Base-by-base conservation (phyloP, 1,140 invertebrate species). In the Zophobas atratus region DNA sequence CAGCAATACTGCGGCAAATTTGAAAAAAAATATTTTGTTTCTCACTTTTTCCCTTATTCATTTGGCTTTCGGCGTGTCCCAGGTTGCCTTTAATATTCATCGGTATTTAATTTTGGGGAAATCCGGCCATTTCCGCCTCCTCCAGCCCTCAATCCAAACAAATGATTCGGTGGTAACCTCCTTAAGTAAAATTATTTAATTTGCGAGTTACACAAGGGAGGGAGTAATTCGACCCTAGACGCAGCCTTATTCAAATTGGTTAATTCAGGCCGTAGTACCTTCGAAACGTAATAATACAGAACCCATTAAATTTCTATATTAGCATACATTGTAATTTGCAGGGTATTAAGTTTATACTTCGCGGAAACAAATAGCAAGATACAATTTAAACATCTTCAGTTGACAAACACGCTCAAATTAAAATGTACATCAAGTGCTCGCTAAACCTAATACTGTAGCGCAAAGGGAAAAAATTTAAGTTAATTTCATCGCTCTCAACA, bases 281-380 rank as follows among this genome's bases (percentile, higher is more conserved):
- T 83, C 79, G 81, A 83, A 83, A 84, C 80, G 81, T 80, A 81
- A 83, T 84, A 84, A 83, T 83, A 81, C 78, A 71, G 80, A 84
- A 83, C 82, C 83, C 82, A 84, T 85, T 85, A 83, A 82, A 81
- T 85, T 83, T 83, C 80, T 81, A 81, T 82, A 84, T 85, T 85
- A 82, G 83, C 83, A 83, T 83, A 84, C 80, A 83, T 80, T 82
- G 75, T 79, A 76, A 80, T 78, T 81, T 81, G 70, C 78, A 79
- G 73, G 57, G 78, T 76, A 79, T 79, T 79, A 79, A 76, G 67
- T 79, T 72, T 76, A 79, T 63, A 76, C 41, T 76, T 57, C 20
- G 41, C 41, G 49, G 39, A 73, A 53, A 73, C 55, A 73, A 73
- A 73, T 55, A 73, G 53, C 35, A 8, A 51, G 48, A 72, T 53